A percentile compares a stretch with the other conserved stretches of the same genome.
phyloP scores from a whole-genome alignment of 2,888 invertebrate species.

The Tupiocoris notatus region DNA sequence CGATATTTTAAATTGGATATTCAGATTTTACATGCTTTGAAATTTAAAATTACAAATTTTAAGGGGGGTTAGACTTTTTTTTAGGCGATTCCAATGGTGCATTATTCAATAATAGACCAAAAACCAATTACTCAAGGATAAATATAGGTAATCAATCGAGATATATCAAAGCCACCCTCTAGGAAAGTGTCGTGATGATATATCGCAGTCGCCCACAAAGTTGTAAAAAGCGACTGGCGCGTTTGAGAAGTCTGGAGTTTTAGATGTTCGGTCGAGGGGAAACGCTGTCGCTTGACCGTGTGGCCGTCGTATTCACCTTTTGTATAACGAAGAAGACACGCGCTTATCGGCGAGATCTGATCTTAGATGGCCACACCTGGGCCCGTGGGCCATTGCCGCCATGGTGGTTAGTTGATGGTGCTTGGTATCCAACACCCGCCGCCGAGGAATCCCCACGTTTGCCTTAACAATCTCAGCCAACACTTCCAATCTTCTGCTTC shows the following conservation, averaged over 20 bases:
- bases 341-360: constrained; percentile 34
- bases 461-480: background rate
- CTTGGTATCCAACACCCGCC: constrained; percentile 27
- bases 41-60: no score
- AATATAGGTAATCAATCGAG: no score
- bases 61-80: no score
- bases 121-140: no score
- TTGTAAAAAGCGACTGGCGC: background rate
- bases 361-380: constrained; percentile 39
- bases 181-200: background rate
- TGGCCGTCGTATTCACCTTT: background rate
- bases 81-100: no score
- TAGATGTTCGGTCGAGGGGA: background rate
- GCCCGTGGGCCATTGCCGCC: background rate
- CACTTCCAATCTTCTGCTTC: background rate
- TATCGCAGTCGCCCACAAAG: background rate
- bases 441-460: constrained; percentile 21
- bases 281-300: background rate
- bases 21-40: no score
- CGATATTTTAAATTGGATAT: no score
- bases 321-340: constrained; percentile 4
- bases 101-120: no score
- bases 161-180: no score
- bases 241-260: background rate
- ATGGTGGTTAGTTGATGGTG: no score